Evolutionary conservation across 53 echinoderm and acorn worm species (phyloP), one percentile per base, ranked within the genome.

Genomic region (Echinarachnius parma): DNA sequence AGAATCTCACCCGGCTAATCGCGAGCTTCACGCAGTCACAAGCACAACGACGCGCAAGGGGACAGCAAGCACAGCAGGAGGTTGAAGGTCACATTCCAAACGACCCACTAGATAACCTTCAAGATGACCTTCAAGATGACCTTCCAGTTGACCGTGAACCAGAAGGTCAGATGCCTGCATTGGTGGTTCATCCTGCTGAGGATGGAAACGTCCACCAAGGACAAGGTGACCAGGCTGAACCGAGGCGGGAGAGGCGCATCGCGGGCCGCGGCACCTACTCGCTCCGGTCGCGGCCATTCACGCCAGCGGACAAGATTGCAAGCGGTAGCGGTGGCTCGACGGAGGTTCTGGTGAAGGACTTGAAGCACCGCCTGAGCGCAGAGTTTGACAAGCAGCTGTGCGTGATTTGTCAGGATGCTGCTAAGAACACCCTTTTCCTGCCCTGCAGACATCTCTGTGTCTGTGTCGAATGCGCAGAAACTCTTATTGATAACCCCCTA

Each of bases 361-460:
- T 69, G 22, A 50, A 69, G 31, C 22, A 69, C 53, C 31, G 53
- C 50, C 23, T 69, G 53, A 34, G 26, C 19, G 34, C 82, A n/a
- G 89, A 92, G 25, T 66, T 70, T 4, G 93, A 92, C 46, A 78
- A 69, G 19, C 67, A 79, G 60, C 53, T 86, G 16, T 92, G 93
- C 64, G 93, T 92, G 14, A 86, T 92, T 1, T 92, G 93, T 46
- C 93, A 86, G 49, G 93, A 92, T 76, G 77, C 80, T n/a, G 54
- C 22, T 14, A 92, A 92, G 66, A 64, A 92, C 55, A 89, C 78
- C 16, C 48, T 92, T 1, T 61, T 92, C 54, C 34, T 92, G 10
- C 93, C 93, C 9, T 92, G 93, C 21, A 86, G 89, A 53, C 93
- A 92, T 71, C 79, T 92, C 4, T 92, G 93, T 62, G 69, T 85